These are phyloP conservation scores for Ametastegia equiseti DNA, from an alignment of 2,888 invertebrate species.

Conservation along the genomic window DNA sequence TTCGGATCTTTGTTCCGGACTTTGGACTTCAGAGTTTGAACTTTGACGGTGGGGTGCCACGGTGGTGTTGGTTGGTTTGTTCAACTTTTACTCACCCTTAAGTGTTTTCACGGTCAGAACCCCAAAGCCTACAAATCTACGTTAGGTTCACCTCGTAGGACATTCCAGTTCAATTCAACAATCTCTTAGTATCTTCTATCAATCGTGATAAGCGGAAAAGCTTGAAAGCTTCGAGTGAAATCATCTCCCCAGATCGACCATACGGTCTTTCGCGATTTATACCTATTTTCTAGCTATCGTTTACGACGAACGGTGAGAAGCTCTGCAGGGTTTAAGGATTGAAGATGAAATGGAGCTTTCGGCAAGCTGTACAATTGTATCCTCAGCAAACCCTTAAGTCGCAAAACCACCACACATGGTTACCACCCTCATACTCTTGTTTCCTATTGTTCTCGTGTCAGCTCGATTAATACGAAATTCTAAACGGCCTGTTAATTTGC, in stretches of 20 bases:
- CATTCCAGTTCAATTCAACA: background rate
- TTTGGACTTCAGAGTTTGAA: slow-evolving; percentile 15
- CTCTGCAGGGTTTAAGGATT: background rate
- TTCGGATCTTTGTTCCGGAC: slow-evolving; percentile 6
- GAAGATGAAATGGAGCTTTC: background rate
- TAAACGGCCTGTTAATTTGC: background rate
- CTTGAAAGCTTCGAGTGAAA: slow-evolving; percentile 36
- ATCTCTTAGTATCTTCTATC: background rate
- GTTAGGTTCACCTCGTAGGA: background rate
- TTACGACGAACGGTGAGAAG: slow-evolving; percentile 21
- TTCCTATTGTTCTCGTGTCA: background rate
- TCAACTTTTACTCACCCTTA: slow-evolving; percentile 1
- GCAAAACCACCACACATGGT: background rate
- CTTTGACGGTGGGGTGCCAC: background rate
- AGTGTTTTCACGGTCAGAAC: slow-evolving; percentile 23
- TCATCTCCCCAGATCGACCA: slow-evolving; percentile 4
- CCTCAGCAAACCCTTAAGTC: background rate
- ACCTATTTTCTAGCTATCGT: slow-evolving; percentile 46
- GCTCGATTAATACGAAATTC: background rate
- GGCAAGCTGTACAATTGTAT: slow-evolving; percentile 24
- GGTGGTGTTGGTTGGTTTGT: slow-evolving; percentile 4
- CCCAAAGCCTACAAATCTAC: background rate
- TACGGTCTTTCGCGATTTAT: slow-evolving; percentile 22
- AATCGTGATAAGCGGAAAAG: slow-evolving; percentile 34
- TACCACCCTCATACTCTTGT: background rate